Evolutionary conservation across 2,888 invertebrate species (phyloP).

Genomic region (Disparrhopalites patrizii): DNA sequence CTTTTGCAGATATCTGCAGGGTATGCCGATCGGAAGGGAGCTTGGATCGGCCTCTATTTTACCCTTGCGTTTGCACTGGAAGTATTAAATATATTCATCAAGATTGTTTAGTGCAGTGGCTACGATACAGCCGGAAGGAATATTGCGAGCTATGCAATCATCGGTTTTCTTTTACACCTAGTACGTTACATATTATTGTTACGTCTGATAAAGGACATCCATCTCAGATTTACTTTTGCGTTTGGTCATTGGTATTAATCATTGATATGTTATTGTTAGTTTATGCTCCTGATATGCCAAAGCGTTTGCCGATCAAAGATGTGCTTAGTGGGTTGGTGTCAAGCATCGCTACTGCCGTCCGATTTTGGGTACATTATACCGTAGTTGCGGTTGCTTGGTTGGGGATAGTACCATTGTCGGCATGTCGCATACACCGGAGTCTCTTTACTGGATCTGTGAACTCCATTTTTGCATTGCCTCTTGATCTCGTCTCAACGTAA

Average conservation of each 20-base stretch:
- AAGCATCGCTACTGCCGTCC: slow-evolving; percentile 85
- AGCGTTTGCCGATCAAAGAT: slow-evolving; percentile 86
- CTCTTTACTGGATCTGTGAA: slow-evolving; percentile 87
- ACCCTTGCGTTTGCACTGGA: slow-evolving; percentile 98
- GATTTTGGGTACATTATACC: slow-evolving; percentile 96
- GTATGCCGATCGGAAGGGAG: slow-evolving; percentile 95
- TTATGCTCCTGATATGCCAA: slow-evolving; percentile 99
- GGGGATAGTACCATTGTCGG: slow-evolving; percentile 91
- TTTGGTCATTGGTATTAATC: too few relatives aligned
- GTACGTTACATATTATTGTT: slow-evolving; percentile 54
- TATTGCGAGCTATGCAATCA: slow-evolving; percentile 98
- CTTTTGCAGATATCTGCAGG: slow-evolving; percentile 79
- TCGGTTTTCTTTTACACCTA: slow-evolving; percentile 96
- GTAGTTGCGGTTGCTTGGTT: slow-evolving; percentile 97
- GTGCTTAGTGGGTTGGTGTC: slow-evolving; percentile 84
- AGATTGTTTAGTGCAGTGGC: slow-evolving; percentile 98
- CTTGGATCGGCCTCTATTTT: slow-evolving; percentile 87
- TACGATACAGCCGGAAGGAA: slow-evolving; percentile 97
- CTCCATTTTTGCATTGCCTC: slow-evolving; percentile 70
- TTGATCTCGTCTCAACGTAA: slow-evolving; percentile 82
- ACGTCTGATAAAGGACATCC: neutral
- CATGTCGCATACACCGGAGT: slow-evolving; percentile 91
- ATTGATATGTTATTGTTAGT: too few relatives aligned
- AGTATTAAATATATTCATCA: slow-evolving; percentile 99
- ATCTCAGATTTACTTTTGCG: too few relatives aligned